Evolutionary conservation across 1,140 invertebrate species (phyloP).

Genomic region (Ectropis grisescens): DNA sequence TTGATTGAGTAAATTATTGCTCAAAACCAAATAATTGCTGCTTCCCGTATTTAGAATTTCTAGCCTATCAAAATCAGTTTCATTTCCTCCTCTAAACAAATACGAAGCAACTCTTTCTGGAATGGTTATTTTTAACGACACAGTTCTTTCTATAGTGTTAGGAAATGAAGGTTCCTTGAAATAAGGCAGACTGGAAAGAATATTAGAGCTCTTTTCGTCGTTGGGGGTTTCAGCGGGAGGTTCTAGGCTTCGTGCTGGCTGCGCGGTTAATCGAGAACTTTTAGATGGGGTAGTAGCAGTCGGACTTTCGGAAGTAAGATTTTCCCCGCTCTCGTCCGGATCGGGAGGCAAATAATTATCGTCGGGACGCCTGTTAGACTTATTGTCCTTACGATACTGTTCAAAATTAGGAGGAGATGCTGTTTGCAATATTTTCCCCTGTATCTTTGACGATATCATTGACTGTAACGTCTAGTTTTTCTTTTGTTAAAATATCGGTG

Average conservation of each 20-base stretch:
- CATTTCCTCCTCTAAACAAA: slow-evolving; percentile 36
- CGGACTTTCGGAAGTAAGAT: slow-evolving; percentile 21
- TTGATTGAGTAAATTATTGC: slow-evolving; percentile 28
- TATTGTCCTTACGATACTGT: slow-evolving; percentile 22
- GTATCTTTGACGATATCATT: slow-evolving; percentile 50
- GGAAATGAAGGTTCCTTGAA: slow-evolving; percentile 32
- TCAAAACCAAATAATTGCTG: slow-evolving; percentile 49
- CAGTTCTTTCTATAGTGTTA: slow-evolving; percentile 51
- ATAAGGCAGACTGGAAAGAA: slow-evolving; percentile 39
- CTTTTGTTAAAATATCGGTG: slow-evolving; percentile 43
- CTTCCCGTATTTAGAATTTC: slow-evolving; percentile 55
- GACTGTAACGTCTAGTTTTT: slow-evolving; percentile 47
- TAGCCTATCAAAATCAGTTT: slow-evolving; percentile 30
- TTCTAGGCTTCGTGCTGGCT: slow-evolving; percentile 36
- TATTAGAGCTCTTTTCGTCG: slow-evolving; percentile 23
- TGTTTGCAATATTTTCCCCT: slow-evolving; percentile 25
- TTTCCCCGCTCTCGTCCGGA: slow-evolving; percentile 37
- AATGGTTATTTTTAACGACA: slow-evolving; percentile 57
- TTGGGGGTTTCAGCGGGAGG: slow-evolving; percentile 32
- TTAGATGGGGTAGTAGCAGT: slow-evolving; percentile 11
- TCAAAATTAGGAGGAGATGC: slow-evolving; percentile 22
- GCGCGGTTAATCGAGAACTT: slow-evolving; percentile 26
- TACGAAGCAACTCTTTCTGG: slow-evolving; percentile 51
- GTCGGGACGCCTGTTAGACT: slow-evolving; percentile 19
- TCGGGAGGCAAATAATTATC: slow-evolving; percentile 22